Percentiles rank a stretch among this genome's conserved stretches.
These are phyloP conservation scores for Cantharis rufa DNA, from an alignment of 2,888 invertebrate genomes.

Conservation along the genomic window DNA sequence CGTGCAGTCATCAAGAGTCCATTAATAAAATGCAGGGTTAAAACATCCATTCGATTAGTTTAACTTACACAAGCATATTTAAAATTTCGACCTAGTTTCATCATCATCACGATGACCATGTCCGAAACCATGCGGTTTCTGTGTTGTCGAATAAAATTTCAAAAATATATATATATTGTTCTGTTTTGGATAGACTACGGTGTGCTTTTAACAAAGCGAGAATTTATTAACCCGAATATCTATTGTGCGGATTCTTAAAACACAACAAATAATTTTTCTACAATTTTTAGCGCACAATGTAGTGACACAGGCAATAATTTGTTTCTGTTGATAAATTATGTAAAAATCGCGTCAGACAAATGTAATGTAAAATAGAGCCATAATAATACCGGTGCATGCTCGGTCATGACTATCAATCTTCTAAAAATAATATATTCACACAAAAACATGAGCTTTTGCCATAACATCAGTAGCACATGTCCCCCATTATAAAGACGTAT, in stretches of 20 bases:
- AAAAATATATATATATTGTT: not conserved
- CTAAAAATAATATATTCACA: constrained; percentile 42
- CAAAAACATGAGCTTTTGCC: constrained; percentile 36
- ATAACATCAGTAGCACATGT: constrained; percentile 35
- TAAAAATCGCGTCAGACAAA: constrained; percentile 24
- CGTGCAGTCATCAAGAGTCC: not conserved
- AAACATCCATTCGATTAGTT: not conserved
- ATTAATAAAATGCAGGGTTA: not conserved
- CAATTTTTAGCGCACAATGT: constrained; percentile 5
- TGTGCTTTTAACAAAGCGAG: not conserved
- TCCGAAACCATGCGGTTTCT: not conserved
- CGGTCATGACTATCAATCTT: constrained; percentile 45
- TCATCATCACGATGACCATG: not conserved
- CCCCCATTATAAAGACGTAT: constrained; percentile 32
- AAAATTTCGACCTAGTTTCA: not conserved
- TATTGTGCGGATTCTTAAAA: not conserved
- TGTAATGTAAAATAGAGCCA: constrained; percentile 25
- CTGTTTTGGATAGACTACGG: not conserved
- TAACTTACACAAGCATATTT: not conserved
- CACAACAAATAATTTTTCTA: constrained; percentile 11
- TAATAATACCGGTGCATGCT: constrained; percentile 36
- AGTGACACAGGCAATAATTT: constrained; percentile 17
- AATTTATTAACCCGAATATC: not conserved
- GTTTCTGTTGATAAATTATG: constrained; percentile 25
- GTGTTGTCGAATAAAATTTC: not conserved